Conservation (phyloP, 1,140 invertebrate genomes). For the Elysia chlorotica region DNA sequence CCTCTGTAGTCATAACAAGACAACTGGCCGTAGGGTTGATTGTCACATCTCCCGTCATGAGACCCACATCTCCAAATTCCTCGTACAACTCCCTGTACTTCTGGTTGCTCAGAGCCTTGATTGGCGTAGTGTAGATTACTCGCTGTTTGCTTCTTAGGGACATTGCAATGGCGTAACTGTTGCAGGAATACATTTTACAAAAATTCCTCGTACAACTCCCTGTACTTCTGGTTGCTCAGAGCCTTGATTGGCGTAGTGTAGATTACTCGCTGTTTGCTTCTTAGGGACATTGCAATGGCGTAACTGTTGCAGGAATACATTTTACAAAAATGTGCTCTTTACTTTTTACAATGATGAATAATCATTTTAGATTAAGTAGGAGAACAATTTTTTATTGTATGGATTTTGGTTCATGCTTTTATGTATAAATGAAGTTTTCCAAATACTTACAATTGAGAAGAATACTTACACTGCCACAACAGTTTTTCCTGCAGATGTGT, state of each 20-base stretch:
- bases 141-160: conserved; percentile 77
- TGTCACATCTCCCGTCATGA: conserved; percentile 98
- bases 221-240: conserved; percentile 98
- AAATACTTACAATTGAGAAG: too few relatives aligned
- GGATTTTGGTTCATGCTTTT: too few relatives aligned
- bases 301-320: conserved; percentile 62
- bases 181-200: conserved; percentile 18
- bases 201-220: conserved; percentile 78
- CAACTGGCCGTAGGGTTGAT: conserved; percentile 97
- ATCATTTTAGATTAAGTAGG: neutral
- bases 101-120: conserved; percentile 99
- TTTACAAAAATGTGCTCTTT: neutral
- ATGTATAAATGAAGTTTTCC: too few relatives aligned
- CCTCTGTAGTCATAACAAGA: conserved; percentile 99
- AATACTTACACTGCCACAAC: conserved; percentile 95
- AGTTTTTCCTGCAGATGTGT: conserved; percentile 99
- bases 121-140: conserved; percentile 99
- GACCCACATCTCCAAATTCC: conserved; percentile 94
- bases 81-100: conserved; percentile 98
- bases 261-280: conserved; percentile 87
- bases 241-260: conserved; percentile 99
- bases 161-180: conserved; percentile 73
- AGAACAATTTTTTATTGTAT: too few relatives aligned
- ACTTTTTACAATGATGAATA: neutral
- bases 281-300: conserved; percentile 74